phyloP scores from a whole-genome alignment of 2,113 vertebrate genomes.

The Laterallus jamaicensis region DNA sequence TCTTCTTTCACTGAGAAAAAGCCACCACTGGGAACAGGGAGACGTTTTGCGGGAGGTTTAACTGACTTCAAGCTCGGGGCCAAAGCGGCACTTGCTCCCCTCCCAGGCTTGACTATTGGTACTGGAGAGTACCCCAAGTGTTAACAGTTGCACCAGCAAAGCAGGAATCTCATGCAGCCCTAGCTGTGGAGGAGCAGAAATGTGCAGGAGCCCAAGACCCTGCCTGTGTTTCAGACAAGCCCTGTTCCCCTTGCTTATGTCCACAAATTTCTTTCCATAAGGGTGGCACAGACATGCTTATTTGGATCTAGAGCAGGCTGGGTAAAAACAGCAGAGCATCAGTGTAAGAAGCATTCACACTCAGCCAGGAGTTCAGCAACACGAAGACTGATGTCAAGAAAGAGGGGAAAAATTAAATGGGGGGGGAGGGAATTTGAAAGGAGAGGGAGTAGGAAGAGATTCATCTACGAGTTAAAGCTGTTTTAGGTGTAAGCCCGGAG shows the following conservation, averaged over 20 bases:
- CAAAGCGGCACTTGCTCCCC: neutral
- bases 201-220: neutral
- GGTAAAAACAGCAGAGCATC: neutral
- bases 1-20: neutral
- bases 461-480: conserved; percentile 24
- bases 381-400: neutral
- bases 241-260: neutral
- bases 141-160: neutral
- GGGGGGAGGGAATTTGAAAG: too few species aligned
- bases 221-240: neutral
- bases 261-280: neutral
- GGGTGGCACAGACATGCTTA: neutral
- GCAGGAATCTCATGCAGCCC: neutral
- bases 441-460: neutral
- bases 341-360: neutral
- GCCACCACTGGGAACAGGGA: neutral
- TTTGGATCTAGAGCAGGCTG: neutral
- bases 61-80: neutral
- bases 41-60: neutral
- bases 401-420: neutral
- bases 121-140: neutral
- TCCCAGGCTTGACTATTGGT: neutral
- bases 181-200: neutral
- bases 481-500: conserved; percentile 59
- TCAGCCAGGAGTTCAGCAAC: neutral